phyloP scores from a whole-genome alignment of 2,797 vertebrate genomes.

The Bradypus variegatus region DNA sequence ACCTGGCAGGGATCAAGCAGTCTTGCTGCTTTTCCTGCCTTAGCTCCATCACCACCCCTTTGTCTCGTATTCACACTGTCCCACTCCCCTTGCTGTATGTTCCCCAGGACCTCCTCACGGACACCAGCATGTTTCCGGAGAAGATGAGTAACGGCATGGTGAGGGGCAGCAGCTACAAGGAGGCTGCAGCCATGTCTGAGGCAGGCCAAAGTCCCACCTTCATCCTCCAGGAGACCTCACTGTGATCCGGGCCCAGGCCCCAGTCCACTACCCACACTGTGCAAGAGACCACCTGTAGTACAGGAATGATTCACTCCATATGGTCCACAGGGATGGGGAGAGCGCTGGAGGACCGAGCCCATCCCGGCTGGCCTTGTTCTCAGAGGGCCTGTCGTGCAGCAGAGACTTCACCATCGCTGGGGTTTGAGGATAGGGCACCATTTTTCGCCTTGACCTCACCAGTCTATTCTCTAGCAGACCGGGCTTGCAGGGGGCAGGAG shows the following conservation, averaged over 20 bases:
- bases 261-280: not conserved
- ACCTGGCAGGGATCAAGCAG: not conserved
- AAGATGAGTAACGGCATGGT: conserved; percentile 66
- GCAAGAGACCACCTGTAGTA: not conserved
- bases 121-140: conserved; percentile 40
- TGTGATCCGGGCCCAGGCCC: conserved; percentile 50
- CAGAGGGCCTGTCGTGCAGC: not conserved
- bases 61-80: not conserved
- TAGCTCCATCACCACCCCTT: not conserved
- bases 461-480: not conserved
- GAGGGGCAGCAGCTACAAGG: conserved; percentile 51
- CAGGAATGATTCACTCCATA: not conserved
- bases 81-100: not conserved
- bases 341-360: not conserved
- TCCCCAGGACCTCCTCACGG: conserved; percentile 63
- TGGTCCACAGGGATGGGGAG: not conserved
- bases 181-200: conserved; percentile 22
- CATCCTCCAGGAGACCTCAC: conserved; percentile 72
- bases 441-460: not conserved
- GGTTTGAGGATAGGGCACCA: not conserved
- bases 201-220: conserved; percentile 53
- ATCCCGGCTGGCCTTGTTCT: conserved; percentile 12
- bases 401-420: not conserved
- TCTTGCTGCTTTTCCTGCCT: not conserved
- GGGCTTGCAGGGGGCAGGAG: not conserved